Evolutionary conservation across 2,113 vertebrate species (phyloP).

Genomic region (Oceanites oceanicus): DNA sequence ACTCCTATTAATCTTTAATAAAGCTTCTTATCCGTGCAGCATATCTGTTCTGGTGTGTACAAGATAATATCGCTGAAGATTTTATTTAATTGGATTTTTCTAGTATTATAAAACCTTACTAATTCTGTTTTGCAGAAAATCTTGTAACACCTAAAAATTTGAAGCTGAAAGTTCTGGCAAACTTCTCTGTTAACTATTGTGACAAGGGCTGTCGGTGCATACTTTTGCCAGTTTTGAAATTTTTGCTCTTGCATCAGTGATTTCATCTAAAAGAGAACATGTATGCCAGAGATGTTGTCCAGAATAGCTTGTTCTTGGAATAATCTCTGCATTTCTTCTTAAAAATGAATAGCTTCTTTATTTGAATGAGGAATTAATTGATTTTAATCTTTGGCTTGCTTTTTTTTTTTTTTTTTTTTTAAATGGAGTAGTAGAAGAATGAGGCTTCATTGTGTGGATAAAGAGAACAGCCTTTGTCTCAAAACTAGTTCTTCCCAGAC

Average conservation of each 20-base stretch:
- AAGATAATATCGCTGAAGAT: neutral
- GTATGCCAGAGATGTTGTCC: neutral
- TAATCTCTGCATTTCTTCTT: neutral
- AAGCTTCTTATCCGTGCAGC: neutral
- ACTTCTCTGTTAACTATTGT: neutral
- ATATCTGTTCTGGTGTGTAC: rapidly evolving
- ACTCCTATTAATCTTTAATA: neutral
- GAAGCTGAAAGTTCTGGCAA: neutral
- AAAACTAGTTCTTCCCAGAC: neutral
- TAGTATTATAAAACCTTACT: neutral
- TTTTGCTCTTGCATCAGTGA: neutral
- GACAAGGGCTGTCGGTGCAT: neutral
- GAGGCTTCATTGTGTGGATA: neutral
- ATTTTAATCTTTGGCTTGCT: neutral
- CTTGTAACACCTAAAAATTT: neutral
- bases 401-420: neutral
- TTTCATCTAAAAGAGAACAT: neutral
- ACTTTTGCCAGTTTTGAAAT: neutral
- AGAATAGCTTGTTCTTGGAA: constrained; percentile 37
- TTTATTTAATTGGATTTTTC: neutral
- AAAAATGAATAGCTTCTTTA: constrained; percentile 44
- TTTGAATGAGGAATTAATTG: neutral
- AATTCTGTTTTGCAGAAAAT: neutral
- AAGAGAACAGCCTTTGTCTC: constrained; percentile 45
- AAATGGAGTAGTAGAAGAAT: neutral